Evolutionary conservation across 2,888 invertebrate genomes (phyloP), one percentile per base, ranked within the genome.

Genomic region (Keiferia lycopersicella): DNA sequence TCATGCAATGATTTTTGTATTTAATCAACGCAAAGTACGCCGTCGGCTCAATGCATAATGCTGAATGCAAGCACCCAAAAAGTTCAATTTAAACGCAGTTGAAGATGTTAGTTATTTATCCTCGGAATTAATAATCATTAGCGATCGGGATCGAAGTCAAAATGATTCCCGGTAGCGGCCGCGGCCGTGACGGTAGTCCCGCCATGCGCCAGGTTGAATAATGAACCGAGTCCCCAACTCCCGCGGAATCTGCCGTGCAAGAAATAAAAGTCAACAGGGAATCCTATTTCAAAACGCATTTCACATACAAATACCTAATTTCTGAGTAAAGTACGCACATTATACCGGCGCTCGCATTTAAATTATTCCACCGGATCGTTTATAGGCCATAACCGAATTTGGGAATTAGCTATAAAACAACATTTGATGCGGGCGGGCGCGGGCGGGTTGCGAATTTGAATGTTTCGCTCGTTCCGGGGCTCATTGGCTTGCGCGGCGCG

Each of bases 321-420:
- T 90, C 81, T 79, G 73, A 82, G 87, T 86, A 87, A 90, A 91
- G 90, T 90, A 88, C 87, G 89, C 86, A 87, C 91, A 88, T 91
- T 91, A 90, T 91, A 90, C 87, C 84, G 84, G 85, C 90, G 86
- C 84, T 84, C 89, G 89, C 89, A 86, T 91, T 91, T 91, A 91
- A 91, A 91, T 91, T 91, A 91, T 91, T 89, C 91, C 87, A 84
- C 84, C 86, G 90, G 89, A 91, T 91, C 91, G 91, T 91, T 91
- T 91, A 91, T 91, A 91, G 91, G 90, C 91, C 90, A 91, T 91
- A 91, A 91, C 91, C 82, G 91, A 91, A 91, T 91, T 91, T 91
- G 87, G 91, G 90, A 91, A 91, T 91, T 91, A 91, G 91, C 91
- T 89, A 91, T 91, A 91, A 91, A 91, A 91, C 91, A 91, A 90